Evolutionary conservation across 1,140 invertebrate genomes (phyloP).

Genomic region (Danaus plexippus): DNA sequence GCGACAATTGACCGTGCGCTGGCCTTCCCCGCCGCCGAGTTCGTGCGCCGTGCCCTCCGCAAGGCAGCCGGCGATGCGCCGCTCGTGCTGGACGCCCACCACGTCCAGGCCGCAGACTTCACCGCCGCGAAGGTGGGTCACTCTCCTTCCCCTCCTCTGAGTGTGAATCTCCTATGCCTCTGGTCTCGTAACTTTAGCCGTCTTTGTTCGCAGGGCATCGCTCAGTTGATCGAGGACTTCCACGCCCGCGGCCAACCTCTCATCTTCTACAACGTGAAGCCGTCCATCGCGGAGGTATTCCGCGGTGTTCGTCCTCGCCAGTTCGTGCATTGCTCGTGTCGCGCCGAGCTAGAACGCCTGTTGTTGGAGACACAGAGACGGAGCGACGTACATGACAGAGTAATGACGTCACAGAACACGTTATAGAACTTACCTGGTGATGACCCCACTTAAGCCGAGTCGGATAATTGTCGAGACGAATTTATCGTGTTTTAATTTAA

Average conservation of each 20-base stretch:
- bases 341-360: constrained; percentile 75
- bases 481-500: too few species aligned
- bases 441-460: too few species aligned
- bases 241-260: constrained; percentile 79
- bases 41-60: constrained; percentile 79
- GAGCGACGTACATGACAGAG: too few species aligned
- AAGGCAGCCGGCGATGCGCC: constrained; percentile 77
- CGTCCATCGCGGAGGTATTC: constrained; percentile 79
- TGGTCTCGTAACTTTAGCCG: too few species aligned
- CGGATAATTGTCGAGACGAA: too few species aligned
- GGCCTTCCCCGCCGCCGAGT: constrained; percentile 84
- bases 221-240: constrained; percentile 82
- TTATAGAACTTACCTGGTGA: too few species aligned
- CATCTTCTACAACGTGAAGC: constrained; percentile 83
- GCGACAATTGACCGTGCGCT: constrained; percentile 82
- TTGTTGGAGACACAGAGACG: constrained; percentile 51
- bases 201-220: constrained; percentile 74
- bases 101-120: constrained; percentile 84
- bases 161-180: neutral
- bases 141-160: neutral
- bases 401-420: neutral
- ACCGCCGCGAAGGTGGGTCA: constrained; percentile 78
- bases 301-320: constrained; percentile 79
- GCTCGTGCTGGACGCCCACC: constrained; percentile 83
- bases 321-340: constrained; percentile 76